Evolutionary conservation across 2,113 vertebrate genomes (phyloP).

Genomic region (Uropsilus gracilis): DNA sequence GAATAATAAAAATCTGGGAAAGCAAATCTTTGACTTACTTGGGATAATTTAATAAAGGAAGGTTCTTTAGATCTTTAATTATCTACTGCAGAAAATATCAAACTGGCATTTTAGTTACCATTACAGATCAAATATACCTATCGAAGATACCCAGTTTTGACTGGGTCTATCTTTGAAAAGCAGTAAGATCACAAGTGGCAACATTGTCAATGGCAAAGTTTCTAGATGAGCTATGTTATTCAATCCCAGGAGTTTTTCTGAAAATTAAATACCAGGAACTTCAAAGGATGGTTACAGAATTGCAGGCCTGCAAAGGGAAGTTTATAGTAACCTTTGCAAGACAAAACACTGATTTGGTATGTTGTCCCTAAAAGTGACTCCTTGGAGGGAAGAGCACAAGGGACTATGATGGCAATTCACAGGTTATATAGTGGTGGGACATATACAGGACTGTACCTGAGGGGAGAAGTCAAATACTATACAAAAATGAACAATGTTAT

Average conservation of each 20-base stretch:
- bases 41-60: not conserved
- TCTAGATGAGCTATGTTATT: not conserved
- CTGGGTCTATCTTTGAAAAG: not conserved
- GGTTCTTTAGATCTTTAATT: not conserved
- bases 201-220: not conserved
- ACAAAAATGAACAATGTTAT: no score
- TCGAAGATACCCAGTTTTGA: no score
- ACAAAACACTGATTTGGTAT: slow-evolving; percentile 43
- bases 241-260: not conserved
- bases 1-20: slow-evolving; percentile 23
- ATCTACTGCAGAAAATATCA: slow-evolving; percentile 19
- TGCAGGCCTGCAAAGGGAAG: not conserved
- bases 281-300: rapidly evolving
- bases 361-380: slow-evolving; percentile 64
- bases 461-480: no score
- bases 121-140: slow-evolving; percentile 11
- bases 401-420: no score
- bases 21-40: not conserved
- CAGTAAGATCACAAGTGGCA: not conserved
- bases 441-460: no score
- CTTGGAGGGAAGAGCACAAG: no score
- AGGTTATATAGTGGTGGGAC: no score
- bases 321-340: not conserved
- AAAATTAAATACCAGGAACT: not conserved
- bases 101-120: not conserved